phyloP scores from a whole-genome alignment of 2,797 vertebrate genomes.

The Agapornis canus region DNA sequence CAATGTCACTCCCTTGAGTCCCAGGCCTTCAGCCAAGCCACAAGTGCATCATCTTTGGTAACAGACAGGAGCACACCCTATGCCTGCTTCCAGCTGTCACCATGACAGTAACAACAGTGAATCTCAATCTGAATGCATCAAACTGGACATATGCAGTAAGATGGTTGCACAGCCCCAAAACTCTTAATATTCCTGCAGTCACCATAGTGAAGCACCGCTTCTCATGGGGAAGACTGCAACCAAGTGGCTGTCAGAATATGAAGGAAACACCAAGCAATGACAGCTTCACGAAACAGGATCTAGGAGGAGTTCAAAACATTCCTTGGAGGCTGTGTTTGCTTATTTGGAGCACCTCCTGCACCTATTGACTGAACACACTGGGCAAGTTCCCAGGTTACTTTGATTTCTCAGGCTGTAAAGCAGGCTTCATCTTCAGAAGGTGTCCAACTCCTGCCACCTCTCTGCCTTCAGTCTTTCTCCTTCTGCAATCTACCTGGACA shows the following conservation, averaged over 20 bases:
- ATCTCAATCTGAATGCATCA: not conserved
- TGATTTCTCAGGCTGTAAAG: not conserved
- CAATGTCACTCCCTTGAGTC: not conserved
- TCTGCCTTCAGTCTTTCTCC: not conserved
- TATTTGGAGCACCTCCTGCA: not conserved
- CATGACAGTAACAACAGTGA: not conserved
- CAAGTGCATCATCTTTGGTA: not conserved
- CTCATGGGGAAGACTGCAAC: not conserved
- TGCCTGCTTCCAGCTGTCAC: not conserved
- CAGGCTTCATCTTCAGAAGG: not conserved
- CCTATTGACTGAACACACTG: not conserved
- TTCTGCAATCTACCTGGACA: not conserved
- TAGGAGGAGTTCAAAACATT: not conserved
- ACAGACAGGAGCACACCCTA: not conserved
- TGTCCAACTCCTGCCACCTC: not conserved
- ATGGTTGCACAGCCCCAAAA: not conserved
- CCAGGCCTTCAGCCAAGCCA: not conserved
- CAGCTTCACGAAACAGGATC: not conserved
- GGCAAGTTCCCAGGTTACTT: not conserved
- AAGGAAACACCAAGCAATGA: not conserved
- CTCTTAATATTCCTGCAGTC: not conserved
- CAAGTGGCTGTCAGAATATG: not conserved
- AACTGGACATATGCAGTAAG: accelerated
- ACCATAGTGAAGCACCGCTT: accelerated
- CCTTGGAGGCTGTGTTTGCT: not conserved